Evolutionary conservation across 2,888 invertebrate genomes (phyloP), one percentile per base, ranked within the genome.

Genomic region (Nemapogon koenigi): DNA sequence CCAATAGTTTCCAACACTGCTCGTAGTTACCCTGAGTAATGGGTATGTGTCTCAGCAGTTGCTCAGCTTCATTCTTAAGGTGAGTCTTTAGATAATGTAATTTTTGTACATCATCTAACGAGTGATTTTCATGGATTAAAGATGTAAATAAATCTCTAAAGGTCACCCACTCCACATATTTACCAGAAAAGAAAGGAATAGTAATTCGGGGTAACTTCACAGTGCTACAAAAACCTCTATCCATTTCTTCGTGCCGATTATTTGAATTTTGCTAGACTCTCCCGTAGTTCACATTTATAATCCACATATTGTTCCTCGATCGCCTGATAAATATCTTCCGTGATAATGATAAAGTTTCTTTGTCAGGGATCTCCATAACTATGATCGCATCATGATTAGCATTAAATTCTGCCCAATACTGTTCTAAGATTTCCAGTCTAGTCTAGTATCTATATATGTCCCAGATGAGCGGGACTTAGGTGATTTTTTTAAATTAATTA

Each of bases 1-100:
- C 18, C 11, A 37, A 18, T 29, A 17, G 29, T 16, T 11, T 13
- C 37, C 37, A 37, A 37, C 37, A 37, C 11, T 17, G 10, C 13
- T 16, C 16, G 11, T 37, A 37, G 19, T 37, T 37, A 11, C 13
- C 11, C 4, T 14, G 6, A 4, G 30, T 14, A 15, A 30, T 15
- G 6, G 30, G 16, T 14, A 30, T 6, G 16, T 35, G 13, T 10
- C 15, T n/a, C 22, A 41, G 22, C 15, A 39, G 29, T 32, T 42
- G 41, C 17, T 39, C 41, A 14, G 41, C 41, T 39, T 42, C 41
- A 11, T 37, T 39, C 25, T 14, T 22, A 2, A 42, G 16, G 26
- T 38, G 36, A 2, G 35, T 38, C 32, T 41, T 41, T 18, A 41
- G 19, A 30, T 41, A 38, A 25, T 41, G 41, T 27, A 38, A 31